Base-by-base conservation (phyloP, 2,888 invertebrate genomes). In the Acanthosepion pharaonis region DNA sequence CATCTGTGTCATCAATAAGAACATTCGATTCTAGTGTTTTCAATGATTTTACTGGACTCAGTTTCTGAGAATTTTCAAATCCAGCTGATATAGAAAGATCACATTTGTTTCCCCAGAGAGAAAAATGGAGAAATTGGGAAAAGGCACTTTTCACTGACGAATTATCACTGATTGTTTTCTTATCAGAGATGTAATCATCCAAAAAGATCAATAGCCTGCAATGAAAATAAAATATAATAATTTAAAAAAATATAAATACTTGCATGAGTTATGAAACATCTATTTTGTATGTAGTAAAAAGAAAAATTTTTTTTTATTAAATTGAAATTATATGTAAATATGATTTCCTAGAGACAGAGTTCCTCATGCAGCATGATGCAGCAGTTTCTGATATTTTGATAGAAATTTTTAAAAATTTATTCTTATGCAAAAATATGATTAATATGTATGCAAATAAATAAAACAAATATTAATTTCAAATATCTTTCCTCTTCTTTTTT, bases 31-130 rank as follows among this genome's bases (percentile, higher is more conserved):
- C 98, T 94, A 98, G 97, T 5, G 97, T 97, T 23, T 98, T 97
- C 28, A 98, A 97, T 95, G 98, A 97, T 94, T 98, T 97, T 94
- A 98, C 96, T 4, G 98, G 98, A 97, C 98, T 97, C 0, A 97
- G 97, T 0, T 97, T 97, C 95, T 98, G 98, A 93, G 98, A 97
- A 93, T 98, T 98, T 91, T 98, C 98, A 94, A 97, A 97, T 33
- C 99, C 99, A 78, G 98, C 98, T 0, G 99, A 98, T 93, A 99
- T 98, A 0, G 99, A 99, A 94, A 99, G 97, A 97, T 99, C 99
- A 97, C 98, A 99, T 97, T 98, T 98, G 97, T 99, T 99, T 0
- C 99, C 98, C 99, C 99, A 99, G 25, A 99, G 98, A 96, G 98
- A 98, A 28, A 98, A 96, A 98, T 98, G 96, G 55, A 94, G 95